Evolutionary conservation across 92 coral and sea anemone species (phyloP).

Genomic region (Umimayanthus chanpuru): DNA sequence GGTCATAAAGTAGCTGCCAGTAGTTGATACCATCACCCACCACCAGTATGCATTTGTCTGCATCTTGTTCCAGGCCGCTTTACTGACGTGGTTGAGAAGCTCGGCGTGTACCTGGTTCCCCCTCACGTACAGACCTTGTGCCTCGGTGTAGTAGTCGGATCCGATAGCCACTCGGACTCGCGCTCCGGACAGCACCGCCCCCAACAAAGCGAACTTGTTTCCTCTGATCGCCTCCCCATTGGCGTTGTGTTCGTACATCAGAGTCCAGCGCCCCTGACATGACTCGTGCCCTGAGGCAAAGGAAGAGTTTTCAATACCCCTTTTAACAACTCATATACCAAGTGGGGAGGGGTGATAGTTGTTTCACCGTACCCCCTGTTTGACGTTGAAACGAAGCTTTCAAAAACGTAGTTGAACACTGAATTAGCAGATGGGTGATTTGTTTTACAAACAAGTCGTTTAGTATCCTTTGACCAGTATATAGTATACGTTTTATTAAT

Average conservation of each 20-base stretch:
- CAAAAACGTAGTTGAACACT: too few relatives aligned
- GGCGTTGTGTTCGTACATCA: slow-evolving; percentile 62
- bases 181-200: slow-evolving; percentile 85
- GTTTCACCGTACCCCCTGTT: too few relatives aligned
- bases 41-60: slow-evolving; percentile 77
- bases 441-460: too few relatives aligned
- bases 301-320: not conserved
- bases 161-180: slow-evolving; percentile 67
- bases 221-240: slow-evolving; percentile 65
- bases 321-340: too few relatives aligned
- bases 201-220: slow-evolving; percentile 65
- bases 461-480: too few relatives aligned
- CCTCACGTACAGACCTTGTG: slow-evolving; percentile 63
- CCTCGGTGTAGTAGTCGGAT: slow-evolving; percentile 53
- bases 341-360: too few relatives aligned
- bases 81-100: slow-evolving; percentile 76
- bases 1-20: slow-evolving; percentile 45
- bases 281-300: not conserved
- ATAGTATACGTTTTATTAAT: too few relatives aligned
- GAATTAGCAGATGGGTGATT: too few relatives aligned
- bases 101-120: slow-evolving; percentile 76
- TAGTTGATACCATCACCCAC: slow-evolving; percentile 61
- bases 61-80: slow-evolving; percentile 68
- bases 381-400: too few relatives aligned
- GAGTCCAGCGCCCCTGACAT: slow-evolving; percentile 60